Conservation (phyloP, 2,797 vertebrate genomes). For the Chloroceryle inda region DNA sequence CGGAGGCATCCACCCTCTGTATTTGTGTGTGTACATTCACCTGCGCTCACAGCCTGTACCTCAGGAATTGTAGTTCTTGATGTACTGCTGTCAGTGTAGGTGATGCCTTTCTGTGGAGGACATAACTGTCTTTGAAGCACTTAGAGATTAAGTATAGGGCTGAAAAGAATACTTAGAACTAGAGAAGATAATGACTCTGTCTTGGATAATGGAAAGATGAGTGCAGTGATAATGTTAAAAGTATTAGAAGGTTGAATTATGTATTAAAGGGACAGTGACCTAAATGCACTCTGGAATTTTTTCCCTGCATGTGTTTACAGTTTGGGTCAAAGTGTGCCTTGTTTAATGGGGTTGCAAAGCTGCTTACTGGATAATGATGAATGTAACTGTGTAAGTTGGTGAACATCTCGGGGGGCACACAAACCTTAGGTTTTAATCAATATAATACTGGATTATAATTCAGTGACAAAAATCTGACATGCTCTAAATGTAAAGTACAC, state of each 20-base stretch:
- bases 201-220: background rate
- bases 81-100: background rate
- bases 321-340: background rate
- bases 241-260: background rate
- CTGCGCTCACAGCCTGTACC: accelerated
- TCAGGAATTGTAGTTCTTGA: background rate
- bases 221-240: background rate
- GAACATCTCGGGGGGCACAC: background rate
- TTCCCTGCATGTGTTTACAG: accelerated
- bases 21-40: background rate
- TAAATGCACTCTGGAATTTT: background rate
- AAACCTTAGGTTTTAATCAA: background rate
- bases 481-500: background rate
- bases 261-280: background rate
- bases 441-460: background rate
- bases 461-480: background rate
- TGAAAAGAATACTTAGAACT: background rate
- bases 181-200: background rate
- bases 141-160: background rate
- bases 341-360: background rate
- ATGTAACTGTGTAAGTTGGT: background rate
- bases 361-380: background rate
- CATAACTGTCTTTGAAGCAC: background rate
- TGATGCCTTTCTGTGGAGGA: background rate
- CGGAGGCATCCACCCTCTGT: accelerated